Evolutionary conservation across 1,140 invertebrate genomes (phyloP).

Genomic region (Acromyrmex echinatior): DNA sequence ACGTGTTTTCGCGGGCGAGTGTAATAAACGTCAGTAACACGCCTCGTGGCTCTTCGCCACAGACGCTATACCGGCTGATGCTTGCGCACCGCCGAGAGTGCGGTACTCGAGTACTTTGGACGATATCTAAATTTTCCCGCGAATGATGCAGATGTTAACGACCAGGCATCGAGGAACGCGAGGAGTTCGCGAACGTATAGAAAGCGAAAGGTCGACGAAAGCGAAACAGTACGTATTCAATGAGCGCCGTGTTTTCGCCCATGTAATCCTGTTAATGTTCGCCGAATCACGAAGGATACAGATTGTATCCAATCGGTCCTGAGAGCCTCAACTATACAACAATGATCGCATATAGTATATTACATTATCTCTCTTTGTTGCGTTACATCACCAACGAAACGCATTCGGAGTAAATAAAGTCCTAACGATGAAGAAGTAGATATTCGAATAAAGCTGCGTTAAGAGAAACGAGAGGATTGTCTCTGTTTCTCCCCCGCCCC

Average conservation of each 20-base stretch:
- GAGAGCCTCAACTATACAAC: too few relatives aligned
- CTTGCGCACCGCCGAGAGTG: background rate
- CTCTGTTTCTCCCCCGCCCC: background rate
- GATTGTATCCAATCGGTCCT: conserved; percentile 1
- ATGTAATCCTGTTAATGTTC: conserved; percentile 14
- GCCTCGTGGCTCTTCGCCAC: conserved; percentile 58
- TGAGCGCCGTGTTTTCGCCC: background rate
- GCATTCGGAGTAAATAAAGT: background rate
- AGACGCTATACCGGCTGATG: background rate
- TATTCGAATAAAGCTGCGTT: too few relatives aligned
- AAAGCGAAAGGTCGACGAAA: conserved; percentile 73
- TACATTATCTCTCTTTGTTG: background rate
- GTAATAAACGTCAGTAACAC: conserved; percentile 77
- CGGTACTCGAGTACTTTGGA: background rate
- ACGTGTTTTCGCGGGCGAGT: conserved; percentile 79
- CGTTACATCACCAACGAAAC: background rate
- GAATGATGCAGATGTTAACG: conserved; percentile 46
- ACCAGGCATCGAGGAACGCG: conserved; percentile 65
- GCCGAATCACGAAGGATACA: conserved; percentile 13
- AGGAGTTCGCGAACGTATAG: conserved; percentile 68
- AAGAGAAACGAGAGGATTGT: background rate
- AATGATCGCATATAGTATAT: background rate
- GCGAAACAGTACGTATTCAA: conserved; percentile 34
- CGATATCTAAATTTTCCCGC: conserved; percentile 38
- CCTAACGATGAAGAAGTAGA: background rate